These are phyloP conservation scores for Embiotoca jacksoni DNA, from an alignment of 2,113 vertebrate genomes.

Conservation along the genomic window DNA sequence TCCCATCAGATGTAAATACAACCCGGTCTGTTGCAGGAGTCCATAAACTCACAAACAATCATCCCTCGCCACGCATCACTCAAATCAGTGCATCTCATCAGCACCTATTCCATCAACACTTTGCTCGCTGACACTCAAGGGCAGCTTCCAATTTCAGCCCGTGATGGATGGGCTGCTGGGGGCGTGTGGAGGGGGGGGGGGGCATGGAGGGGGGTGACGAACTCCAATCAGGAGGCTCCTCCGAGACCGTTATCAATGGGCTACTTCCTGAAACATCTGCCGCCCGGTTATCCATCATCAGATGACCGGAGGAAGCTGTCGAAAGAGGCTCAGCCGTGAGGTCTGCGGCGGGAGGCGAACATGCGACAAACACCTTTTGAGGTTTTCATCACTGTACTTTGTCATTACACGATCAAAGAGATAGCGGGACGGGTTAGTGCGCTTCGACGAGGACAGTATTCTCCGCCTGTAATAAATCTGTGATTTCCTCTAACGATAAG, in stretches of 20 bases:
- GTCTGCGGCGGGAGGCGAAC: constrained; percentile 33
- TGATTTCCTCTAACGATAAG: constrained; percentile 43
- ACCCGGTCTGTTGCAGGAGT: background rate
- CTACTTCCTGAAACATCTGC: constrained; percentile 78
- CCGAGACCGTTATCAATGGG: constrained; percentile 65
- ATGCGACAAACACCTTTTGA: constrained; percentile 17
- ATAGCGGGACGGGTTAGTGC: constrained; percentile 34
- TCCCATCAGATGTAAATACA: background rate
- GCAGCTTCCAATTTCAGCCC: constrained; percentile 56
- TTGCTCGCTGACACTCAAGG: constrained; percentile 59
- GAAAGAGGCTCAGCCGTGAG: constrained; percentile 21
- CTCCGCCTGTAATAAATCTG: constrained; percentile 53
- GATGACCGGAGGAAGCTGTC: constrained; percentile 29
- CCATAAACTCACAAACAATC: constrained; percentile 33
- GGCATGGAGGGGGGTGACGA: constrained; percentile 30
- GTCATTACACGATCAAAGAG: constrained; percentile 58
- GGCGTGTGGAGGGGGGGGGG: background rate
- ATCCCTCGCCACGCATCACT: constrained; percentile 8
- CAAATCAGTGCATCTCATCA: constrained; percentile 65
- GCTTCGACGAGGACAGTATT: constrained; percentile 47
- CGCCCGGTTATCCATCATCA: constrained; percentile 69
- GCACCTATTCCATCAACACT: constrained; percentile 60
- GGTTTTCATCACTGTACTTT: constrained; percentile 57
- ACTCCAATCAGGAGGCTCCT: constrained; percentile 59
- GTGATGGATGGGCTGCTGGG: constrained; percentile 62